Conservation (phyloP, 2,797 vertebrate genomes). For the Chelon auratus region DNA sequence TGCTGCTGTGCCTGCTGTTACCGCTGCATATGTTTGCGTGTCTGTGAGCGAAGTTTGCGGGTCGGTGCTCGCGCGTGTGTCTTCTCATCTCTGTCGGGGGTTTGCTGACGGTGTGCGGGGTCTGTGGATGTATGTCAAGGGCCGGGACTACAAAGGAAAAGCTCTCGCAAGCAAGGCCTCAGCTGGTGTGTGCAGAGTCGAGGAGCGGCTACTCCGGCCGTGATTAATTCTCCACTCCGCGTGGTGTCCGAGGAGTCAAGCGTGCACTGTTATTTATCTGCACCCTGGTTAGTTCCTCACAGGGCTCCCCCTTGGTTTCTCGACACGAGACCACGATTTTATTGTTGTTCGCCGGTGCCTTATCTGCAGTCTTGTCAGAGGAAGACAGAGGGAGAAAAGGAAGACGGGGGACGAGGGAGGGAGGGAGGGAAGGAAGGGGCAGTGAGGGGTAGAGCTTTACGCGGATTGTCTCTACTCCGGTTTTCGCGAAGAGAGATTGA, state of each 20-base stretch:
- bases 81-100: slow-evolving; percentile 2
- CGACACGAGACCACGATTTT: slow-evolving; percentile 53
- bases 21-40: slow-evolving; percentile 29
- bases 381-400: slow-evolving; percentile 37
- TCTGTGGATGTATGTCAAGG: slow-evolving; percentile 14
- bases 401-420: neutral
- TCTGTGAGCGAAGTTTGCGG: neutral
- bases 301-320: slow-evolving; percentile 63
- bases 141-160: slow-evolving; percentile 24
- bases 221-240: slow-evolving; percentile 68
- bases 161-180: slow-evolving; percentile 43
- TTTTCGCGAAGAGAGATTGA: slow-evolving; percentile 48
- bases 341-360: slow-evolving; percentile 68
- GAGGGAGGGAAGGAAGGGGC: slow-evolving; percentile 4
- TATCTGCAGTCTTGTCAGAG: slow-evolving; percentile 72
- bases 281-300: slow-evolving; percentile 49
- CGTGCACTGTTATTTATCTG: slow-evolving; percentile 70
- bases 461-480: slow-evolving; percentile 42
- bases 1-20: slow-evolving; percentile 29
- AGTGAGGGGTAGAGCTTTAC: slow-evolving; percentile 29
- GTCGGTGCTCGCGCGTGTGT: neutral
- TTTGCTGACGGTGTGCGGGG: neutral
- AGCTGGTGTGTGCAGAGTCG: slow-evolving; percentile 51
- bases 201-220: neutral
- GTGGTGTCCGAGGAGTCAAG: slow-evolving; percentile 60